Evolutionary conservation across 2,888 invertebrate genomes (phyloP).

Genomic region (Lithosia quadra): DNA sequence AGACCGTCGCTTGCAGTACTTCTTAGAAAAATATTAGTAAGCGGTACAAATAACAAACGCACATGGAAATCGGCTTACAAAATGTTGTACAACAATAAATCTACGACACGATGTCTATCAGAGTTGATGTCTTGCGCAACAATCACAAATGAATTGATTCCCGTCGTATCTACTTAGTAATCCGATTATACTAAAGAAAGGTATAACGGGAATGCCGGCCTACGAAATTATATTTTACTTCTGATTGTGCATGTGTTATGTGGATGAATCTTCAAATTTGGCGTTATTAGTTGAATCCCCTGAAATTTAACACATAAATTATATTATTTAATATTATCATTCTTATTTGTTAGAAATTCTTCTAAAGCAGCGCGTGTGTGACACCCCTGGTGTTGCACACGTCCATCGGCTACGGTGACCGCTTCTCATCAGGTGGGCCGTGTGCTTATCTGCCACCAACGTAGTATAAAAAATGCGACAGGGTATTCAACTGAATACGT

Average conservation of each 20-base stretch:
- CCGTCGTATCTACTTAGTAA: slow-evolving; percentile 72
- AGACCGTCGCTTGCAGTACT: not conserved
- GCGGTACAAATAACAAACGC: slow-evolving; percentile 64
- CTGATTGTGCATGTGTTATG: slow-evolving; percentile 23
- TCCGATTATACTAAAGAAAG: slow-evolving; percentile 80
- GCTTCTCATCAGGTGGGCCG: no score
- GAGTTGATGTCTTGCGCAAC: slow-evolving; percentile 67
- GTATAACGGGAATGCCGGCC: slow-evolving; percentile 63
- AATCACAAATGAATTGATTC: slow-evolving; percentile 72
- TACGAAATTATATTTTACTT: slow-evolving; percentile 44
- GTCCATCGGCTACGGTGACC: no score
- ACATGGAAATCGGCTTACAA: slow-evolving; percentile 71
- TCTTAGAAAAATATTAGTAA: slow-evolving; percentile 47
- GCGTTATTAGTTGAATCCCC: no score
- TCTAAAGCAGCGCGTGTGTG: no score
- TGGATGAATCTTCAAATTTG: no score
- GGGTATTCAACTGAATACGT: no score
- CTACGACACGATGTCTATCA: slow-evolving; percentile 48
- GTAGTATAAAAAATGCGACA: no score
- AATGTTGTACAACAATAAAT: slow-evolving; percentile 63
- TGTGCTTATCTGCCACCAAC: no score
- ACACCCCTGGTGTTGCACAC: no score
- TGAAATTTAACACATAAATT: no score
- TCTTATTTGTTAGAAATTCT: no score
- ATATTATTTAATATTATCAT: no score